Conservation (phyloP, 2,113 vertebrate genomes). For the Phoxinus phoxinus region DNA sequence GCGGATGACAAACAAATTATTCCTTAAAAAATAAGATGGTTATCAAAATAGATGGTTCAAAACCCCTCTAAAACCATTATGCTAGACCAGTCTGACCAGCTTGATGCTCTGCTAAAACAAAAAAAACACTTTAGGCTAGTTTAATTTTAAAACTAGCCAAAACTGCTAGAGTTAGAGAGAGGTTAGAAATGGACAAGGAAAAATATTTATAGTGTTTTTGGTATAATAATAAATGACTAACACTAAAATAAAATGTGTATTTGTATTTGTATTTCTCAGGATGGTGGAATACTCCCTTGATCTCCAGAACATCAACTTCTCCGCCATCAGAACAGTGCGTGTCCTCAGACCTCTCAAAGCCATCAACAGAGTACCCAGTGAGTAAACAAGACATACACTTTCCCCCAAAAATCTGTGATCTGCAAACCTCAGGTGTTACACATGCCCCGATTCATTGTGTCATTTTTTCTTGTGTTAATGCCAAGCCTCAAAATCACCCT, state of each 20-base stretch:
- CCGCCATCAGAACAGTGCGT: slow-evolving; percentile 94
- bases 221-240: not conserved
- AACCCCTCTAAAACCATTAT: no score
- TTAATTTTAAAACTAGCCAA: no score
- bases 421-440: not conserved
- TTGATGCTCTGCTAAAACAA: no score
- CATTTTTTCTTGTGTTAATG: slow-evolving; percentile 9
- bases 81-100: no score
- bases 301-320: slow-evolving; percentile 97
- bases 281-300: slow-evolving; percentile 98
- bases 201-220: not conserved
- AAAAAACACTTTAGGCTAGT: not conserved
- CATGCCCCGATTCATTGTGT: not conserved
- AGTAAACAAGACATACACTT: slow-evolving; percentile 68
- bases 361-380: slow-evolving; percentile 98
- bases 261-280: slow-evolving; percentile 61
- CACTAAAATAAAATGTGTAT: not conserved
- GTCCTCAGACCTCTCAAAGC: slow-evolving; percentile 97
- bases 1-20: no score
- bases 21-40: no score
- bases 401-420: not conserved
- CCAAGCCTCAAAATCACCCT: slow-evolving; percentile 2
- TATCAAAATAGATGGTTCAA: no score
- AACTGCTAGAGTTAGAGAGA: not conserved
- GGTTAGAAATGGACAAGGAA: not conserved